Conservation (phyloP, 2,888 invertebrate species). For the Pristionchus entomophagus region DNA sequence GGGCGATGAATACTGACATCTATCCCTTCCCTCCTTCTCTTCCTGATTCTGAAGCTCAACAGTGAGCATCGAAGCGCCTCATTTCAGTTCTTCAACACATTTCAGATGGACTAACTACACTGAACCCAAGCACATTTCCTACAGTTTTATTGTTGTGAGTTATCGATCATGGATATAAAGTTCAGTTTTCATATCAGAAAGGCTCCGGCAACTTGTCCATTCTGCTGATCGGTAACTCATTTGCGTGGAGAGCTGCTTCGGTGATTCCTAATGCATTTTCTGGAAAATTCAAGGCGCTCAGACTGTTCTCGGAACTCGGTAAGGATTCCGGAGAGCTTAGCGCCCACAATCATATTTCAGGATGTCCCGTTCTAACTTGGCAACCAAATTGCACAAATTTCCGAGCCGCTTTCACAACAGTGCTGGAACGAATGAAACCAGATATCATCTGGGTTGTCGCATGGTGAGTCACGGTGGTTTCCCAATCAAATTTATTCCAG, state of each 20-base stretch:
- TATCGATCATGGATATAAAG: not conserved
- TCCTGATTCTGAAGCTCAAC: too few species aligned
- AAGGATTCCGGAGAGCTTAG: too few species aligned
- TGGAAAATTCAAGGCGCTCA: not conserved
- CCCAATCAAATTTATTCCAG: not conserved
- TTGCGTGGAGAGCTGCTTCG: not conserved
- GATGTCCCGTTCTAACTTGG: not conserved
- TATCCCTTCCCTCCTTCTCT: too few species aligned
- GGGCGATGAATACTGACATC: too few species aligned
- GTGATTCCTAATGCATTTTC: not conserved
- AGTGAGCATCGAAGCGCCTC: too few species aligned
- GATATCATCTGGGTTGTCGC: not conserved
- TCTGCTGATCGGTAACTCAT: not conserved
- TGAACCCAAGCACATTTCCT: not conserved
- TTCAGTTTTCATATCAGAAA: not conserved
- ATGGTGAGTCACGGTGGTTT: not conserved
- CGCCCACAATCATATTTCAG: not conserved
- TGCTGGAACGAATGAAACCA: not conserved
- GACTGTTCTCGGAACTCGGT: not conserved
- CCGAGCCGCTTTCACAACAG: not conserved
- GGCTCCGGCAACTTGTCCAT: not conserved
- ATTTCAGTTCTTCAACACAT: too few species aligned
- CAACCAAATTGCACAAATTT: slow-evolving; percentile 6
- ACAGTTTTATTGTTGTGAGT: not conserved
- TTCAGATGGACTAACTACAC: not conserved